phyloP scores from a whole-genome alignment of 2,113 vertebrate genomes.

The Glareola pratincola region DNA sequence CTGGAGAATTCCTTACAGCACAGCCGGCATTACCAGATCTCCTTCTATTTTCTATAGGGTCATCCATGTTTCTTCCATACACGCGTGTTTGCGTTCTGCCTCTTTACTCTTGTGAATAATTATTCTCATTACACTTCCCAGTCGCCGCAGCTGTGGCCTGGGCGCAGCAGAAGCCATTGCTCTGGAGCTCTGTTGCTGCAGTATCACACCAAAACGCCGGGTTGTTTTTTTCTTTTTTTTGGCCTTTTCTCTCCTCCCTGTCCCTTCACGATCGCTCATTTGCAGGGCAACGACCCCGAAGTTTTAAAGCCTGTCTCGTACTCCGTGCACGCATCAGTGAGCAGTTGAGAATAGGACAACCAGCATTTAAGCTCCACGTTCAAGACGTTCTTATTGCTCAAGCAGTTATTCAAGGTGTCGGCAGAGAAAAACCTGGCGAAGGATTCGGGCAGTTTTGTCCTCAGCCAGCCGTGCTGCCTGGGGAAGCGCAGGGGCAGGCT shows the following conservation, averaged over 20 bases:
- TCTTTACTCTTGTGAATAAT: background rate
- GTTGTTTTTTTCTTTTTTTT: no score
- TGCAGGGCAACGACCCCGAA: background rate
- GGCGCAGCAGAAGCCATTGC: rapidly evolving
- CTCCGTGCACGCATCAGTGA: background rate
- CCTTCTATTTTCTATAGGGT: background rate
- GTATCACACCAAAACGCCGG: background rate
- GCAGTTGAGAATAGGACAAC: background rate
- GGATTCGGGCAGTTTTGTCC: background rate
- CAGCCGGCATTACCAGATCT: background rate
- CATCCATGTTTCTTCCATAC: background rate
- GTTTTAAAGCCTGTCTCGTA: background rate
- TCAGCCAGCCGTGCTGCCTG: background rate
- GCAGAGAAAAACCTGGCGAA: background rate
- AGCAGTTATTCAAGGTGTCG: background rate
- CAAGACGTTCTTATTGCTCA: background rate
- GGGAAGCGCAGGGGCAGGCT: background rate
- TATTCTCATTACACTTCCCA: background rate
- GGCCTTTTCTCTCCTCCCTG: background rate
- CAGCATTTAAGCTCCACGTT: background rate
- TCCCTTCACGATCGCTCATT: background rate
- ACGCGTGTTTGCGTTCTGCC: background rate
- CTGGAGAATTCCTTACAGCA: rapidly evolving
- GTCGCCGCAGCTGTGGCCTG: background rate
- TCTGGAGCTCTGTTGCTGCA: background rate